Base-by-base conservation (phyloP, 2,113 vertebrate genomes). In the Takifugu flavidus region DNA sequence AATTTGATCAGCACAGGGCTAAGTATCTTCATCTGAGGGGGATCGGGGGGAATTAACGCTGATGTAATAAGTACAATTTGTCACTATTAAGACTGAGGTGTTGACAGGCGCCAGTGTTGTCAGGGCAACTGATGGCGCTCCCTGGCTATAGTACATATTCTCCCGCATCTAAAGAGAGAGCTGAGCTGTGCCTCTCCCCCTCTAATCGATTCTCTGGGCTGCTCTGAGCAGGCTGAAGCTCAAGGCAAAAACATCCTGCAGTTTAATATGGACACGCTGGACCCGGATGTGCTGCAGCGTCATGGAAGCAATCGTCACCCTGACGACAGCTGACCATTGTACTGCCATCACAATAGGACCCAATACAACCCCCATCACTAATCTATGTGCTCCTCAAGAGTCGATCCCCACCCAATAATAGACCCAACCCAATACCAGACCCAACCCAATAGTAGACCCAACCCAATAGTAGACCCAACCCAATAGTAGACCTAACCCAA, bases 1-100 rank as follows among this genome's bases (percentile, higher is more conserved):
- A 93, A 93, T 94, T 93, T 93, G 94, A 95, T 96, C 93, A 94
- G 91, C 61, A 71, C 90, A 47, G 87, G 89, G 91, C 91, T 94
- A 95, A 96, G 91, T 91, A 94, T 95, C 93, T 95, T 95, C 91
- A 93, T 95, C 91, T 92, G 92, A 93, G 92, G 90, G 87, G 91
- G 91, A 93, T 92, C 83, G 64, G 84, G 89, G 90, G 90, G 91
- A 95, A 95, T 95, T 94, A 96, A 93, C 91, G 87, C 93, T 93
- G 92, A 94, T 94, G 93, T 94, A 94, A 92, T 94, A 96, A 95
- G 94, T 89, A 89, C 91, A 91, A 93, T 96, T 94, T 93, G 94
- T 96, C 96, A 94, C 93, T 83, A 90, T 94, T 93, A 93, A 83
- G 88, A 88, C 75, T 81, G 90, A 94, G 90, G 92, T 94, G 93